Evolutionary conservation across 1,140 invertebrate species (phyloP).

Genomic region (Nebria ingens): DNA sequence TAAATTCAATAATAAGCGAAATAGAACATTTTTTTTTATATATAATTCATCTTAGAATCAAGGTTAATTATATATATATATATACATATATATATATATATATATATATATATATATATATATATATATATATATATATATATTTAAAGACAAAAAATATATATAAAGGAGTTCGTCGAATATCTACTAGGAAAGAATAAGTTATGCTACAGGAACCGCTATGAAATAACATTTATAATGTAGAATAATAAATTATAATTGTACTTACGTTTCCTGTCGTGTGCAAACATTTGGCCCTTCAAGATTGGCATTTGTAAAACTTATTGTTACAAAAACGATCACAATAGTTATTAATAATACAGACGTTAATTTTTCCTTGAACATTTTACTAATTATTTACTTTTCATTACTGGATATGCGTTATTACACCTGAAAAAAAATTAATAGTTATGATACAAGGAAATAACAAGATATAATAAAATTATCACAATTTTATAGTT

Average conservation of each 20-base stretch:
- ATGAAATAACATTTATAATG: too few relatives aligned
- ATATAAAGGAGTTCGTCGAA: too few relatives aligned
- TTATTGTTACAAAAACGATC: not conserved
- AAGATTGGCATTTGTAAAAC: conserved; percentile 20
- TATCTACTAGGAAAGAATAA: too few relatives aligned
- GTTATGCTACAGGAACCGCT: too few relatives aligned
- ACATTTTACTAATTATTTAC: not conserved
- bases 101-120: too few relatives aligned
- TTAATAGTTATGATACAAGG: not conserved
- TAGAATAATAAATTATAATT: too few relatives aligned
- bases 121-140: too few relatives aligned
- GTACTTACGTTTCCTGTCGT: conserved; percentile 43
- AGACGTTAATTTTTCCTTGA: not conserved
- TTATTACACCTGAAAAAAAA: not conserved
- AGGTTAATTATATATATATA: too few relatives aligned
- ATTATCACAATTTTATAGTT: not conserved
- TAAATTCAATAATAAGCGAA: conserved; percentile 20
- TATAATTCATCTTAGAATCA: too few relatives aligned
- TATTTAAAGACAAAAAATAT: too few relatives aligned
- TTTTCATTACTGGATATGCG: not conserved
- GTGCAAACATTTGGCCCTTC: conserved; percentile 46
- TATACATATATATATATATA: too few relatives aligned
- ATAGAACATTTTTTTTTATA: conserved; percentile 7
- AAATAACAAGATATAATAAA: not conserved
- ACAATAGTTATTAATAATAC: not conserved